Base-by-base conservation (phyloP, 2,888 invertebrate genomes). In the Drosophila borealis region DNA sequence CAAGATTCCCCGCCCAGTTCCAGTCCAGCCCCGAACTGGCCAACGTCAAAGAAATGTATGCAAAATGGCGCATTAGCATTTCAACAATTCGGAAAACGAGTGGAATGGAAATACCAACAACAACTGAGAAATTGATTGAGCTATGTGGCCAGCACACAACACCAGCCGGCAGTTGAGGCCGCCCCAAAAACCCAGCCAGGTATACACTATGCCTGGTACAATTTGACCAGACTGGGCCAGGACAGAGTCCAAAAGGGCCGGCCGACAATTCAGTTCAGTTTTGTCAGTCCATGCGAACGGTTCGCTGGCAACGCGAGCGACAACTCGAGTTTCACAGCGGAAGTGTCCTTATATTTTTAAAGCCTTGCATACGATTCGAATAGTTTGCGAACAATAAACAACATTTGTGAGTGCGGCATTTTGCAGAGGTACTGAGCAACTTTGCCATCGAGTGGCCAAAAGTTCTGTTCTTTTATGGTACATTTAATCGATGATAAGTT, bases 21-120 rank as follows among this genome's bases (percentile, higher is more conserved):
- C 34, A 25, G 45, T 4, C 39, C 13, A 46, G 8, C 17, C 29
- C 39, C 6, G 51, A 79, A 65, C 80, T 86, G 83, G 73, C 69
- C 69, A 66, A 51, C 64, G 50, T 36, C 56, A 66, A 70, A 63
- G 74, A 74, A 83, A 84, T 84, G 76, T 84, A 87, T 84, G 89
- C 84, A 85, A 85, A 85, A 87, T 85, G 84, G 84, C 84, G 84
- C 89, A 88, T 85, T 85, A 85, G 88, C 88, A 85, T 85, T 89
- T 81, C 65, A 81, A 84, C 82, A 76, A 88, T 82, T 82, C 70
- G 55, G 19, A 69, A 71, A 78, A 42, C 42, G 33, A 51, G 49
- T 50, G 34, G 25, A 56, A 25, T 51, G 65, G 53, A 64, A 64
- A 56, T 29, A 29, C 29, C 29, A 60, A 53, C 54, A 66, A 67